These are phyloP conservation scores for Acipenser oxyrinchus DNA, from an alignment of 2,797 vertebrate genomes.

Conservation along the genomic window DNA sequence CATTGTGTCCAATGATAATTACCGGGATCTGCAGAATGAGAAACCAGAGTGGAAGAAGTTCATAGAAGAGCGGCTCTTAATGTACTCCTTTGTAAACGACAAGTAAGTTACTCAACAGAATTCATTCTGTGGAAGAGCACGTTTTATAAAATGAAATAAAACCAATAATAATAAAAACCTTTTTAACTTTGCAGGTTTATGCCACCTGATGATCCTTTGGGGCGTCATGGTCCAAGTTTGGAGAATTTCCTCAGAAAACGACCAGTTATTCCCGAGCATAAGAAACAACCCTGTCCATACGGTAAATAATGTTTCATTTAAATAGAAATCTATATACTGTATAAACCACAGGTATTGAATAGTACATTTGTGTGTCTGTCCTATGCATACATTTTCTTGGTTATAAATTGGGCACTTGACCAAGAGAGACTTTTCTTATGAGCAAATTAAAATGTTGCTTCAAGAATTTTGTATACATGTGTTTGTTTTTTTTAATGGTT, in stretches of 20 bases:
- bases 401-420: too few relatives aligned
- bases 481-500: background rate
- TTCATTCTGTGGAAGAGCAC: background rate
- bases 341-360: too few relatives aligned
- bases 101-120: conserved; percentile 67
- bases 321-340: too few relatives aligned
- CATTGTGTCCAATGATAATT: conserved; percentile 98
- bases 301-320: conserved; percentile 61
- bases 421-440: too few relatives aligned
- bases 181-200: conserved; percentile 75
- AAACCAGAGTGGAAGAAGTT: conserved; percentile 99
- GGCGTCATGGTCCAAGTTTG: conserved; percentile 92
- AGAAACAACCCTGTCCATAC: conserved; percentile 97
- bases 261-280: conserved; percentile 92
- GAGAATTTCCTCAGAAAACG: conserved; percentile 96
- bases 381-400: too few relatives aligned
- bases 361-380: too few relatives aligned
- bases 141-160: too few relatives aligned
- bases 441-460: too few relatives aligned
- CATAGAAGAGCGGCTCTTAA: conserved; percentile 93
- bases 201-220: conserved; percentile 95
- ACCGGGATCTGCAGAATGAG: conserved; percentile 94
- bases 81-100: conserved; percentile 99
- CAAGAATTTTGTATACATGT: too few relatives aligned
- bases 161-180: background rate